Base-by-base conservation (phyloP, 1,140 invertebrate genomes). In the Nixonia krombeini region DNA sequence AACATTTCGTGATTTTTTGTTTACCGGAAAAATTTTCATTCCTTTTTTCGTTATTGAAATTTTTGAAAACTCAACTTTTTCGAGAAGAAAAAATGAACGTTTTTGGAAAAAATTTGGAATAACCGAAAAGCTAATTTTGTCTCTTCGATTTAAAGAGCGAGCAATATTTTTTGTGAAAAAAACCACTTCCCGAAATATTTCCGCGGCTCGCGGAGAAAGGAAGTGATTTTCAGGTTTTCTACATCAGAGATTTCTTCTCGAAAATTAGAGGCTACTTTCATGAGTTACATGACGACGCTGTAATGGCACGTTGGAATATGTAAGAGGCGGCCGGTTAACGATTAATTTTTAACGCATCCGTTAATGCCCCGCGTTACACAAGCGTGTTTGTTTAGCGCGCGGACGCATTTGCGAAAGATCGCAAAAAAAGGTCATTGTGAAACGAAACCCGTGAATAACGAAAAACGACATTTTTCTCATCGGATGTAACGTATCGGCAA, bases 211-310 rank as follows among this genome's bases (percentile, higher is more conserved):
- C 25, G 15, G 21, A 55, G 63, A 55, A 66, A 66, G 56, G 56
- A 67, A 67, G 51, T 52, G 64, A 61, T 67, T 59, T 61, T 56
- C 46, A 33, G 51, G 45, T 49, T 56, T 67, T 67, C 51, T 40
- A 40, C 17, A 26, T 33, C 29, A 45, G 9, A 45, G 31, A 52
- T 59, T 59, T 61, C 55, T 56, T 44, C 64, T 56, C 38, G 45
- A 23, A 56, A 66, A 67, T 67, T 67, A 28, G 37, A 59, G 23
- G 33, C 52, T 25, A 26, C 16, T 42, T 45, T 58, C 15, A 28
- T 6, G 28, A 12, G 49, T 45, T 50, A 9, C 38, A 38, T 53
- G 33, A n/a, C 29, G 15, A 9, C 33, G 5, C 13, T 13, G 13
- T 35, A 35, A 13, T 13, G n/a, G 21, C 15, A 45, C 21, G n/a